A percentile compares a stretch with the other conserved stretches of the same genome.
Conservation (phyloP, 2,113 vertebrate species). For the Gymnogyps californianus region DNA sequence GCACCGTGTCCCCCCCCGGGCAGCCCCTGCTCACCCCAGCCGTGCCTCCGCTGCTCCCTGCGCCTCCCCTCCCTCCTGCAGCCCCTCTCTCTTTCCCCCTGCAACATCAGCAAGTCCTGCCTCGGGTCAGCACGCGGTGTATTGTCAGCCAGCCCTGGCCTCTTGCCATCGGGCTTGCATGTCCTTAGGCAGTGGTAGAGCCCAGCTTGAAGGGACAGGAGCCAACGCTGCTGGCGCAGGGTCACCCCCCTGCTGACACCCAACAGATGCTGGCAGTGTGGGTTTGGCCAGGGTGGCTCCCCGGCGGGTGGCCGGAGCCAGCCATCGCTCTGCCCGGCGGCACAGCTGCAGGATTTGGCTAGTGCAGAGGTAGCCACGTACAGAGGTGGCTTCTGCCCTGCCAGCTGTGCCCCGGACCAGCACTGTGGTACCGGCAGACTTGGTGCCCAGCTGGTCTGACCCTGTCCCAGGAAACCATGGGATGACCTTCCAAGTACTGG, state of each 20-base stretch:
- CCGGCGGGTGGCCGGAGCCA: not conserved
- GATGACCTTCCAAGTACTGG: not conserved
- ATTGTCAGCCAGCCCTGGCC: not conserved
- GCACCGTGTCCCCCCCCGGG: not conserved
- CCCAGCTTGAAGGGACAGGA: accelerated
- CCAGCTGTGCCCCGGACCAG: not conserved
- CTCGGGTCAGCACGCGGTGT: accelerated
- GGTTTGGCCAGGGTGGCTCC: not conserved
- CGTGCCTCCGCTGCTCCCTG: accelerated
- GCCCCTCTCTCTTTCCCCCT: not conserved
- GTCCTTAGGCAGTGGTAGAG: not conserved
- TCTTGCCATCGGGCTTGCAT: accelerated
- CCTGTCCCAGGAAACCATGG: not conserved
- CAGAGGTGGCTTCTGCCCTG: not conserved
- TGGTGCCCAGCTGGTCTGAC: not conserved
- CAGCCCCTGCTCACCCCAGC: not conserved
- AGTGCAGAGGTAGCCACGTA: not conserved
- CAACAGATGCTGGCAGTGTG: not conserved
- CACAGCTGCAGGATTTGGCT: not conserved
- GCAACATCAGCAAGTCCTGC: not conserved
- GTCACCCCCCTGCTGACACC: not conserved
- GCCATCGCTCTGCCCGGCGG: accelerated
- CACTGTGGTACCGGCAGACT: accelerated
- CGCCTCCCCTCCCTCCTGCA: not conserved
- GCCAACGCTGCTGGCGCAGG: accelerated